Percentiles rank a stretch among this genome's conserved stretches.
phyloP scores from a whole-genome alignment of 2,888 invertebrate genomes.

The Tridacna gigas region DNA sequence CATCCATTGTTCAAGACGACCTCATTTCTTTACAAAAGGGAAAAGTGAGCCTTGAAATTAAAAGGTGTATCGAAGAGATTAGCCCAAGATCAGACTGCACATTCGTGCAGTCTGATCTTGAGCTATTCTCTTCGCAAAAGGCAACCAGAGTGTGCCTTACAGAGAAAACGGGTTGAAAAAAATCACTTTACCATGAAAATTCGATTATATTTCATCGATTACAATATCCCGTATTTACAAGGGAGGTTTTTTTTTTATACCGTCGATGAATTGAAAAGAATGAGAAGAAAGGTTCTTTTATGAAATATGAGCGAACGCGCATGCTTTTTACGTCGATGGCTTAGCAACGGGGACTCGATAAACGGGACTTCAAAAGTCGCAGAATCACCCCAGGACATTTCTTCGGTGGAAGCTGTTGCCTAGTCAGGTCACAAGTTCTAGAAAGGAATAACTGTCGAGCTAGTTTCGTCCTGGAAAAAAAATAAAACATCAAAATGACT shows the following conservation, averaged over 20 bases:
- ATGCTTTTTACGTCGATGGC: neutral
- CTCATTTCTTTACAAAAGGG: no score
- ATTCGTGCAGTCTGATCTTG: no score
- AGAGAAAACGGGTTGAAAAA: neutral
- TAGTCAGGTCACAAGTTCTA: neutral
- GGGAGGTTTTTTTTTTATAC: conserved; percentile 16
- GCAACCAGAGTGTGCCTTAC: no score
- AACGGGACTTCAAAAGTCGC: conserved; percentile 9
- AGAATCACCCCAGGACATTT: neutral
- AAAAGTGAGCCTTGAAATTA: no score
- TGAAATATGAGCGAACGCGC: conserved; percentile 17
- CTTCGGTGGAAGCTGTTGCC: neutral
- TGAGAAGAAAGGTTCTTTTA: conserved; percentile 17
- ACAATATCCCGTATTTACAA: conserved; percentile 17
- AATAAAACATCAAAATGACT: neutral
- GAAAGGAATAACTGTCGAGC: no score
- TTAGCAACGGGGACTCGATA: conserved; percentile 14
- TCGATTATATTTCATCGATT: conserved; percentile 23
- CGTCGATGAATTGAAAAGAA: conserved; percentile 11
- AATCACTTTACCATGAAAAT: conserved; percentile 12
- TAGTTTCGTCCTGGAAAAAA: neutral
- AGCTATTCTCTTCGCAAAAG: no score
- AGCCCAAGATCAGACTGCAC: no score
- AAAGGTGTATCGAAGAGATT: no score
- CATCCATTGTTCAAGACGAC: no score